phyloP scores from a whole-genome alignment of 2,797 vertebrate species.

The Cuculus canorus region DNA sequence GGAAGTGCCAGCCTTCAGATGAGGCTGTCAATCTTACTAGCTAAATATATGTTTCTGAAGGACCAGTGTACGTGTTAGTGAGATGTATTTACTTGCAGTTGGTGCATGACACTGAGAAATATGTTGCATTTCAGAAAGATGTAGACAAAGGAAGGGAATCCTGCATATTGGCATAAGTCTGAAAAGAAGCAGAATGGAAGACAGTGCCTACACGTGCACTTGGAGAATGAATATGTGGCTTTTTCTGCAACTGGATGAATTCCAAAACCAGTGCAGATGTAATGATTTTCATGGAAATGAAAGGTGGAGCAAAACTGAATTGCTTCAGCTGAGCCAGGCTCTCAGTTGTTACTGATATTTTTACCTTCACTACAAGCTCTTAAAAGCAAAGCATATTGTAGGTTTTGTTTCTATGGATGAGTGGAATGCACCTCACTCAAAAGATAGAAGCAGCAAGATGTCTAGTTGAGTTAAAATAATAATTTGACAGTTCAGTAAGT shows the following conservation, averaged over 20 bases:
- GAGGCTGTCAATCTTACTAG: no score
- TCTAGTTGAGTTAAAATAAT: no score
- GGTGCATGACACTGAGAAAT: no score
- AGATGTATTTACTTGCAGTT: no score
- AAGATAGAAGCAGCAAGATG: no score
- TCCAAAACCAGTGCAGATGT: neutral
- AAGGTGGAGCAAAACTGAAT: neutral
- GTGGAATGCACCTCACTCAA: no score
- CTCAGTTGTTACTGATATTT: neutral
- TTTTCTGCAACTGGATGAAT: neutral
- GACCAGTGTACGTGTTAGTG: no score
- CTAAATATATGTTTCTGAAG: no score
- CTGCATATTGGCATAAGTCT: no score
- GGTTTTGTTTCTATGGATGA: neutral
- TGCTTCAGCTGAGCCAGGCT: neutral
- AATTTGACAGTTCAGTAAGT: neutral
- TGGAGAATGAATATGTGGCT: neutral
- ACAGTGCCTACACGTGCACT: accelerated
- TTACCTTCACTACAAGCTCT: neutral
- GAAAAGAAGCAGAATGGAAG: neutral
- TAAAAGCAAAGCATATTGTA: neutral
- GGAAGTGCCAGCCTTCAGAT: no score
- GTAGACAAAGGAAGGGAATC: no score
- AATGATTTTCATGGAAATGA: neutral
- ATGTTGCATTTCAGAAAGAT: no score